Base-by-base conservation (phyloP, 92 coral and sea anemone genomes). In the Hydrozoanthus gracilis region DNA sequence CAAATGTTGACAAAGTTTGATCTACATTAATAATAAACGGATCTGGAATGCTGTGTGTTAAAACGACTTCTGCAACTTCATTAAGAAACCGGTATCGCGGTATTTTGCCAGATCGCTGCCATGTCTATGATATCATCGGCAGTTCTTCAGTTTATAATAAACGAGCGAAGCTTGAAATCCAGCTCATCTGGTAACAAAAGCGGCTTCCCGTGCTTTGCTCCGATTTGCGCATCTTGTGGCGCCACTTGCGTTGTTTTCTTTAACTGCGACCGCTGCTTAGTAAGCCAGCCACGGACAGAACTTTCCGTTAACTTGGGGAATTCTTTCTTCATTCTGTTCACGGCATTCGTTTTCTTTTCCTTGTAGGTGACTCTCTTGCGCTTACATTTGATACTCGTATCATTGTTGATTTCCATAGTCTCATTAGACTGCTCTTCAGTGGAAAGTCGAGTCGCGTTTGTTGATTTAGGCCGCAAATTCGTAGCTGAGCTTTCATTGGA, bases 11-110 rank as follows among this genome's bases (percentile, higher is more conserved):
- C 16, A 88, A 88, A 16, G 91, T 88, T 54, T 86, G 90, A 72
- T 90, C 90, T 15, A 86, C 92, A 86, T 86, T 86, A 6, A 90
- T 86, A 52, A 90, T 90, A 27, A 90, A 88, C 65, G 83, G 90
- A 49, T 87, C 88, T 87, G 90, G 90, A 76, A 87, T 87, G 84
- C 27, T 82, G 86, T 82, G 49, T 6, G 85, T 90, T 3, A 84
- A 55, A 13, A 87, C 82, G 3, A 86, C 89, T 79, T 71, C 82
- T 0, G 88, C 91, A 64, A 88, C 54, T 74, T 79, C 82, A n/a
- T 90, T 86, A 13, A 86, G 85, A 50, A 90, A 86, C 90, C 46
- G 87, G 8, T 87, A 9, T 47, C 87, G 77, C 50, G 87, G 73
- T 83, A 87, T 69, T 56, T 82, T 87, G 83, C 17, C 3, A 91